Base-by-base conservation (phyloP, 1,140 invertebrate species). In the Myzus persicae region DNA sequence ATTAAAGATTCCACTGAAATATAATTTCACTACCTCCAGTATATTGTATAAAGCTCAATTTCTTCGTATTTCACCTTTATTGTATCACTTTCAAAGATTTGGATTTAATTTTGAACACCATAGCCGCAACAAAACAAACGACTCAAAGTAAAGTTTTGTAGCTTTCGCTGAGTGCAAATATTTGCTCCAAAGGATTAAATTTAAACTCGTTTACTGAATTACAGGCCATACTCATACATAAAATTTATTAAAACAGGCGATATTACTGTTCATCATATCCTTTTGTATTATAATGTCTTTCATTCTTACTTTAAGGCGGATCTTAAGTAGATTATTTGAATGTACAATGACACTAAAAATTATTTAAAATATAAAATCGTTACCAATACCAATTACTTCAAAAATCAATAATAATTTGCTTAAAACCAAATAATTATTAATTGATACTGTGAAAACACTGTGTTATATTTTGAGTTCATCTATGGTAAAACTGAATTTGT, bases 31-130 rank as follows among this genome's bases (percentile, higher is more conserved):
- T 36, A 38, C 11, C n/a, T 18, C 18, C 0, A 31, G 24, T 31
- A 6, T n/a, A 76, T 40, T 82, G 82, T 42, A 48, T 48, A 88
- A 88, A 48, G 87, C 87, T 88, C 87, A 22, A 88, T 88, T 88
- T 51, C 87, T 88, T 51, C 20, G 87, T 36, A 88, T 48, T 88
- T 88, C 44, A 88, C 85, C 85, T 88, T 88, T 88, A 87, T 87
- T n/a, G 4, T 87, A 88, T 46, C 42, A 88, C 85, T 88, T 88
- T 88, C 44, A 88, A 88, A 88, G 85, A 88, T 88, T 88, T 46
- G 85, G 42, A 88, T 88, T 88, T 88, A 88, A 88, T 88, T 88
- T 88, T n/a, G 44, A 88, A 88, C 85, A 88, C 44, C 85, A 46
- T 46, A 44, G 85, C 85, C 85, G 26, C 85, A 88, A 88, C 85